phyloP scores from a whole-genome alignment of 2,888 invertebrate genomes.

The Torymus tubicola region DNA sequence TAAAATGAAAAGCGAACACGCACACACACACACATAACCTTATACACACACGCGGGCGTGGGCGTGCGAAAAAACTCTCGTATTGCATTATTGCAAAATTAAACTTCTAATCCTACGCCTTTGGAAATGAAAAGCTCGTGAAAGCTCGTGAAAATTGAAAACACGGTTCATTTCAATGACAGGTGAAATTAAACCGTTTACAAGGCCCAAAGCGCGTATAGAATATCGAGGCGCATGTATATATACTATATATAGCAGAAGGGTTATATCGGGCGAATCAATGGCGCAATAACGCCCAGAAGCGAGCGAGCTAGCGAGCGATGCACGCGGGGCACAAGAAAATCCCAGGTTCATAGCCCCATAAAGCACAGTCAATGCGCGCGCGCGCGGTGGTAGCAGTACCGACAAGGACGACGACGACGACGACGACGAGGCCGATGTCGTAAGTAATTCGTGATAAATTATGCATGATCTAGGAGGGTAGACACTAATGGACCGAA shows the following conservation, averaged over 20 bases:
- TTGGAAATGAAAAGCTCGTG: too few species aligned
- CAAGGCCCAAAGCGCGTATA: too few species aligned
- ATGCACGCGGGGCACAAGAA: conserved; percentile 21
- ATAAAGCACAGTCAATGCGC: neutral
- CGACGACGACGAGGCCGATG: conserved; percentile 23
- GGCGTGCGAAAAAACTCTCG: too few species aligned
- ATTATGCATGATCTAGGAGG: conserved; percentile 42
- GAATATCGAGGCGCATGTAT: neutral
- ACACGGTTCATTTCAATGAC: too few species aligned
- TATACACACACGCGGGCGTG: too few species aligned
- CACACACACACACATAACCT: too few species aligned
- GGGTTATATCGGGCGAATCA: conserved; percentile 30
- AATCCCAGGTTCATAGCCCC: conserved; percentile 14
- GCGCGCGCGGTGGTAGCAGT: conserved; percentile 1
- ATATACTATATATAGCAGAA: neutral
- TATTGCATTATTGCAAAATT: too few species aligned
- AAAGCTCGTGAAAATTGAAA: too few species aligned
- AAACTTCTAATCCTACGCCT: too few species aligned
- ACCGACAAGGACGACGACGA: neutral
- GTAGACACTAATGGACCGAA: conserved; percentile 47
- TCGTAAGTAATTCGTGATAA: conserved; percentile 50
- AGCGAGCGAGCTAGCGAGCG: too few species aligned
- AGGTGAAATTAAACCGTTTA: too few species aligned
- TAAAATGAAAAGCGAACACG: too few species aligned
- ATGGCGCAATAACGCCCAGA: conserved; percentile 17